Base-by-base conservation (phyloP, 2,797 vertebrate genomes). In the Tinamus major region DNA sequence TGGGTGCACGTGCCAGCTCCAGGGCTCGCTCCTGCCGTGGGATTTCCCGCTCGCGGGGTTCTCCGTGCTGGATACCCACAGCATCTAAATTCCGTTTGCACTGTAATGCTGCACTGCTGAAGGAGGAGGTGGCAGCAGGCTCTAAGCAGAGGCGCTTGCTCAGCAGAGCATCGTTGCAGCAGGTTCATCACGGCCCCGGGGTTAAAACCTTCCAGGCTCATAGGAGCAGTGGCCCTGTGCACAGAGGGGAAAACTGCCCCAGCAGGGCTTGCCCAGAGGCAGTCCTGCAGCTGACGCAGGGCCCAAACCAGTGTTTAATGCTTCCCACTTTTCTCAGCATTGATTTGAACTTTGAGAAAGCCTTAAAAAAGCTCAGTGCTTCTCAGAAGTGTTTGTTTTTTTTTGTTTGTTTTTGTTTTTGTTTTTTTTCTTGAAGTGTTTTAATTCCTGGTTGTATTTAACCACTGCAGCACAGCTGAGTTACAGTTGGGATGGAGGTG, bases 91-190 rank as follows among this genome's bases (percentile, higher is more conserved):
- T 53, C 46, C 81, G 91, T 88, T 76, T 58, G 53, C 62, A 88
- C 87, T 76, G 82, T 70, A 80, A 31, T 68, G 64, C 67, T 67
- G 78, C 91, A 84, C 69, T 56, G 77, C 82, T 95, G 92, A 92
- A 69, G 85, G 94, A 78, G 84, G 89, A 85, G 83, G 51, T 58
- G 59, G 67, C 92, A 92, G 62, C 89, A 94, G 90, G 56, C 61
- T 65, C 74, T 58, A 69, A 85, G 89, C 35, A 84, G 85, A 87
- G 88, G 58, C 81, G 75, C 41, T 39, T 69, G 0, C 1, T 53
- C 67, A 81, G 44, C 33, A 77, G 24, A 93, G 63, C 33, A 61
- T 67, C 77, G 61, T 51, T 94, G 62, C 79, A 91, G 74, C 59
- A 70, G 85, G 79, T 80, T 87, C 4, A 21, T 77, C 21, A 51